phyloP scores from a whole-genome alignment of 1,140 invertebrate species.

The Pogonognathellus flavescens region DNA sequence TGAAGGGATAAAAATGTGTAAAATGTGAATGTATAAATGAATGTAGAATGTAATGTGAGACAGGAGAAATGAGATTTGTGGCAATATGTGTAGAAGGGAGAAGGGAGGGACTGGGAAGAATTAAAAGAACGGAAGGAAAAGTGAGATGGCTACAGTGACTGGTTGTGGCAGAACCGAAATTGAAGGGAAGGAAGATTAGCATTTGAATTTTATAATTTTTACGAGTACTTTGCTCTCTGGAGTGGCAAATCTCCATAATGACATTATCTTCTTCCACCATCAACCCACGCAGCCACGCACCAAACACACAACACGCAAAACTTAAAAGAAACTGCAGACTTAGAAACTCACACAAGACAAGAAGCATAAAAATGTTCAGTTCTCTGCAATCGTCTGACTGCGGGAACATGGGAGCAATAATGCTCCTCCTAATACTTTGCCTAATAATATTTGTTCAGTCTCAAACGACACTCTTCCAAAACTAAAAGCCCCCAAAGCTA shows the following conservation, averaged over 20 bases:
- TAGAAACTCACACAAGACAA: neutral
- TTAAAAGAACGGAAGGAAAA: neutral
- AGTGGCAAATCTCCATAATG: conserved; percentile 44
- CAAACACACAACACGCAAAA: neutral
- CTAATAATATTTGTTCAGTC: too few relatives aligned
- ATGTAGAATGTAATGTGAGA: neutral
- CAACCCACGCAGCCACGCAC: neutral
- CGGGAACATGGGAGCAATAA: too few relatives aligned
- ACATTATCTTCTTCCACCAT: neutral
- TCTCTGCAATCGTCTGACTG: too few relatives aligned
- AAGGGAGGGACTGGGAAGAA: neutral
- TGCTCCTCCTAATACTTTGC: too few relatives aligned
- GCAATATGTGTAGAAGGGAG: neutral
- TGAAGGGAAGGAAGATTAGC: conserved; percentile 13
- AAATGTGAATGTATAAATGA: too few relatives aligned
- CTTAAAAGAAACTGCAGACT: neutral
- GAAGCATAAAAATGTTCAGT: too few relatives aligned
- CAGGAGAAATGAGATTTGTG: neutral
- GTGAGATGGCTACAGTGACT: too few relatives aligned
- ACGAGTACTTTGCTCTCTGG: neutral
- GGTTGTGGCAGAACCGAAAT: too few relatives aligned
- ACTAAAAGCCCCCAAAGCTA: too few relatives aligned
- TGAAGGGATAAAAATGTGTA: too few relatives aligned
- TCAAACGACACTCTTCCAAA: too few relatives aligned
- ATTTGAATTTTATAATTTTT: conserved; percentile 44